These are phyloP conservation scores for Monochamus alternatus DNA, from an alignment of 2,888 invertebrate species.

Conservation along the genomic window DNA sequence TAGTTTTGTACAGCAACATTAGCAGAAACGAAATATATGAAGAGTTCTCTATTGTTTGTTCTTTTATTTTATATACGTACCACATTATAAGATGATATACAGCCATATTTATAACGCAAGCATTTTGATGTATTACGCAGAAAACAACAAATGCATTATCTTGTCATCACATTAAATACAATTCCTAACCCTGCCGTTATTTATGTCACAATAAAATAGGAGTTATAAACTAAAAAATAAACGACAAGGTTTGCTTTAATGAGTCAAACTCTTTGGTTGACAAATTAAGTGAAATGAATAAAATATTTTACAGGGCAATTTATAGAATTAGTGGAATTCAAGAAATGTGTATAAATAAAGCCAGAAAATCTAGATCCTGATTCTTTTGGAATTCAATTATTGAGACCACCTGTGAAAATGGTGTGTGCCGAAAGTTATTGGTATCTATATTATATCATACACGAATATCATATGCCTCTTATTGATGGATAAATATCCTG, in stretches of 20 bases:
- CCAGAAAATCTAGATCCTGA: too few species aligned
- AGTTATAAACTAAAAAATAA: not conserved
- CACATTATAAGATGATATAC: conserved; percentile 60
- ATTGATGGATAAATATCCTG: not conserved
- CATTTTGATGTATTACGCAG: conserved; percentile 59
- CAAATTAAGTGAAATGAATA: too few species aligned
- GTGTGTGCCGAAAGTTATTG: not conserved
- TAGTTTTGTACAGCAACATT: conserved; percentile 62
- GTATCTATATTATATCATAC: not conserved
- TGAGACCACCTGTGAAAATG: too few species aligned
- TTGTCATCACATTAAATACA: conserved; percentile 58
- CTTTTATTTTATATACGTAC: conserved; percentile 61
- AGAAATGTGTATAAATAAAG: too few species aligned
- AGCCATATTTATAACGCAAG: conserved; percentile 56
- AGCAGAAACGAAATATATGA: conserved; percentile 63
- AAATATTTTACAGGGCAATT: too few species aligned
- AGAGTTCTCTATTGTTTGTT: conserved; percentile 61
- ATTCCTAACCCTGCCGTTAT: conserved; percentile 33
- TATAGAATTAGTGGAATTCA: too few species aligned
- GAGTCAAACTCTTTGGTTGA: too few species aligned
- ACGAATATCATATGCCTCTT: not conserved
- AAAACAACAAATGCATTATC: conserved; percentile 60
- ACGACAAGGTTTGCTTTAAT: not conserved
- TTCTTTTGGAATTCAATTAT: too few species aligned
- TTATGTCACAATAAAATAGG: conserved; percentile 13